Conservation (phyloP, 1,140 invertebrate species). For the Tyrophagus putrescentiae region DNA sequence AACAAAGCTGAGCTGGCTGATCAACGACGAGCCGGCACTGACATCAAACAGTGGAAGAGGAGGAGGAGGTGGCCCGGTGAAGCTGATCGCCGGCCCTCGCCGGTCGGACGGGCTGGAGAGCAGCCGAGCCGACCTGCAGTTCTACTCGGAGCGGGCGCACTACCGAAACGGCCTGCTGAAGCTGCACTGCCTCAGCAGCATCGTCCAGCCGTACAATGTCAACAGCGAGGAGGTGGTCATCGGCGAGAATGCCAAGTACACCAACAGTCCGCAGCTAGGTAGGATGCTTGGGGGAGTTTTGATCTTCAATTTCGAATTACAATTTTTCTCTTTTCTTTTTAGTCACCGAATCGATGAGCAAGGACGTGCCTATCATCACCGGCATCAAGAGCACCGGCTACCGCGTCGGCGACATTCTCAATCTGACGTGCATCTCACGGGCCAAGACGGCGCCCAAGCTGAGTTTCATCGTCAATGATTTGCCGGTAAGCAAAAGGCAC, state of each 20-base stretch:
- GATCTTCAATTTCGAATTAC: not conserved
- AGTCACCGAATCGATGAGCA: slow-evolving; percentile 7
- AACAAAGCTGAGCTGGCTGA: slow-evolving; percentile 2
- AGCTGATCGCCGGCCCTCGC: not conserved
- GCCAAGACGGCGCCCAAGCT: slow-evolving; percentile 7
- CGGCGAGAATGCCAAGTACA: not conserved
- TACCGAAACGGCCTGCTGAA: slow-evolving; percentile 6
- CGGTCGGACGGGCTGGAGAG: not conserved
- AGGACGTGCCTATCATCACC: slow-evolving; percentile 1
- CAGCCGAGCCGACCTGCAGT: not conserved
- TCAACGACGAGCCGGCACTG: slow-evolving; percentile 1
- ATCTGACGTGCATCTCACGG: slow-evolving; percentile 3
- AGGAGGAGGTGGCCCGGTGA: not conserved
- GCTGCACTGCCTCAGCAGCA: not conserved
- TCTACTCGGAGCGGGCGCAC: slow-evolving; percentile 3
- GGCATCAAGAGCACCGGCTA: not conserved
- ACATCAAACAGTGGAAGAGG: no score
- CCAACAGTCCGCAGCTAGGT: not conserved
- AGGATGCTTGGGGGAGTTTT: not conserved
- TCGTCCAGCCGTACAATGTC: not conserved
- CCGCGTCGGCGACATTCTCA: not conserved
- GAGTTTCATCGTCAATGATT: not conserved
- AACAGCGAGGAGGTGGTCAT: not conserved
- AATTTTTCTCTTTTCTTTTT: not conserved
- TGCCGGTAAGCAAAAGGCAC: no score